A percentile compares a stretch with the other conserved stretches of the same genome.
These are phyloP conservation scores for Acanthurus tractus DNA, from an alignment of 2,797 vertebrate genomes.

Conservation along the genomic window DNA sequence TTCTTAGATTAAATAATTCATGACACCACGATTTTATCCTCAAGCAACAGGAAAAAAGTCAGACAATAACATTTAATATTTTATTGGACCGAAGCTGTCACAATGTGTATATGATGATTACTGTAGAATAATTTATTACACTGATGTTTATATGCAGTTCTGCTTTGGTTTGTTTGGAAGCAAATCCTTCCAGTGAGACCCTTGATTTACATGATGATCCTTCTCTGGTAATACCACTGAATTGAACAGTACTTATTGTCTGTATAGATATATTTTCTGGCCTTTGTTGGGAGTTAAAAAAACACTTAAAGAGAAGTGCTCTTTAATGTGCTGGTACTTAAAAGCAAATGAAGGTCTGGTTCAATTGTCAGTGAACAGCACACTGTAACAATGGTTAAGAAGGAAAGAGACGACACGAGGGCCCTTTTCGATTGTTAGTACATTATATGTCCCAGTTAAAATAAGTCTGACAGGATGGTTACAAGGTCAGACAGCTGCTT, in stretches of 20 bases:
- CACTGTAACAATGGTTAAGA: constrained; percentile 3
- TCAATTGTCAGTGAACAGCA: neutral
- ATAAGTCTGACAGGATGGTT: constrained; percentile 26
- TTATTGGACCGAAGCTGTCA: neutral
- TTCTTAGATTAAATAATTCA: neutral
- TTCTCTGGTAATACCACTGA: neutral
- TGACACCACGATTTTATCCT: neutral
- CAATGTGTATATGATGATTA: neutral
- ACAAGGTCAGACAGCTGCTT: constrained; percentile 32
- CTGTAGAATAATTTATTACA: neutral
- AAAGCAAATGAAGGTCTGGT: neutral
- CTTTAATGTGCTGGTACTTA: neutral
- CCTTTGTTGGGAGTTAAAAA: no score
- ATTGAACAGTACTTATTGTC: neutral
- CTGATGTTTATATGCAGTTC: neutral
- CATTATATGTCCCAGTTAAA: constrained; percentile 13
- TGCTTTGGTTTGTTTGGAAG: neutral
- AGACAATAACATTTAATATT: neutral
- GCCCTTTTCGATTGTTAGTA: neutral
- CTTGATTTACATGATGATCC: neutral
- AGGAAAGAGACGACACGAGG: neutral
- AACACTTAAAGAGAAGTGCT: neutral
- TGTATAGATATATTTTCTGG: neutral
- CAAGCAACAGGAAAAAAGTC: neutral
- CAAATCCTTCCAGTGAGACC: neutral